These are phyloP conservation scores for Stegostoma tigrinum DNA, from an alignment of 2,113 vertebrate species.

Conservation along the genomic window DNA sequence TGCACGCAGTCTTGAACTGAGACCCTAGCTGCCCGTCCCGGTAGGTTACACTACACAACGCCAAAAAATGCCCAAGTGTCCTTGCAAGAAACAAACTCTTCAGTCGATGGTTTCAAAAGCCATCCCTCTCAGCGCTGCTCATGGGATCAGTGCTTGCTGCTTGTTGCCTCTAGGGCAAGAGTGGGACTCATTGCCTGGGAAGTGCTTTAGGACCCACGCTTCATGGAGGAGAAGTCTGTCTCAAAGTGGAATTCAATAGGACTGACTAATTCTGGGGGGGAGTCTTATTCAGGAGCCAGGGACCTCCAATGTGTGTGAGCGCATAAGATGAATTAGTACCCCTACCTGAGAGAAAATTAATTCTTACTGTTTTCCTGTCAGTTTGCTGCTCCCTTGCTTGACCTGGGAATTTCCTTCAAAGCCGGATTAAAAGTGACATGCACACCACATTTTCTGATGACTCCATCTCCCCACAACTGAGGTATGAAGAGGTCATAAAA, in stretches of 20 bases:
- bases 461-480: not conserved
- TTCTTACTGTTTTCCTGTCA: not conserved
- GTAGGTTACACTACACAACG: not conserved
- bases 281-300: not conserved
- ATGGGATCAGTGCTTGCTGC: not conserved
- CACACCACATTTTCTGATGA: not conserved
- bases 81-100: not conserved
- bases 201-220: not conserved
- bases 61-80: not conserved
- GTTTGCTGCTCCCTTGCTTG: not conserved
- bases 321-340: not conserved
- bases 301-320: not conserved
- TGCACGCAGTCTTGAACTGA: not conserved
- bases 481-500: not conserved
- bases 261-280: not conserved
- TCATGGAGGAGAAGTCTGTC: not conserved
- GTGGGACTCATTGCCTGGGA: not conserved
- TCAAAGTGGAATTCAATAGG: not conserved
- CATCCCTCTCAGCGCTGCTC: not conserved
- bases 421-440: not conserved
- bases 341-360: not conserved
- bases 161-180: not conserved
- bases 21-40: not conserved
- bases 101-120: not conserved
- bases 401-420: not conserved